Percentiles rank a stretch among this genome's conserved stretches.
Conservation (phyloP, 2,797 vertebrate genomes). For the Helicolenus hilgendorfi region DNA sequence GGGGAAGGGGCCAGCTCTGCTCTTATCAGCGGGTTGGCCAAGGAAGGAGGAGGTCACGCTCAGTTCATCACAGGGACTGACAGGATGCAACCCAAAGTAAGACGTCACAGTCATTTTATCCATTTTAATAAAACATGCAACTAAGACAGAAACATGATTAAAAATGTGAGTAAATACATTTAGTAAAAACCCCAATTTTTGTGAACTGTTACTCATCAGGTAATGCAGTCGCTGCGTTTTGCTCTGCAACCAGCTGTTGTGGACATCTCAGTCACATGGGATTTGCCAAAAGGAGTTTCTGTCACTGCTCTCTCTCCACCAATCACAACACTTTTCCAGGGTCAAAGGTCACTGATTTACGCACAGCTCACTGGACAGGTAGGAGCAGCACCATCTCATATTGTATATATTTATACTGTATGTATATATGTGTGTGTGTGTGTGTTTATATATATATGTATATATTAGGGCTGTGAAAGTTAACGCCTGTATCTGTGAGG, state of each 20-base stretch:
- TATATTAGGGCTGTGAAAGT: no score
- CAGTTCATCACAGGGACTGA: constrained; percentile 92
- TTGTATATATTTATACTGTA: no score
- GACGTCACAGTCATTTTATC: not conserved
- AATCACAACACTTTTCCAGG: constrained; percentile 88
- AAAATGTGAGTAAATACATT: not conserved
- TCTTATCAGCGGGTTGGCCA: constrained; percentile 91
- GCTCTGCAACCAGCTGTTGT: constrained; percentile 88
- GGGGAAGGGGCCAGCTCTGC: constrained; percentile 93
- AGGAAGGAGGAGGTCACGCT: constrained; percentile 85
- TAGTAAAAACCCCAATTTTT: not conserved
- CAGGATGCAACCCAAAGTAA: constrained; percentile 92
- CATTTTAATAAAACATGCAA: no score
- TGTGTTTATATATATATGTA: no score
- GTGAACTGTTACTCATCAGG: constrained; percentile 63
- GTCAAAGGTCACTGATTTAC: constrained; percentile 90
- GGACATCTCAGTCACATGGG: constrained; percentile 80
- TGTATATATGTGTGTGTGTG: no score
- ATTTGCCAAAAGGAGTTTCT: constrained; percentile 84
- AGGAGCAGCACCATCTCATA: not conserved
- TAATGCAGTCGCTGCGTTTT: constrained; percentile 89
- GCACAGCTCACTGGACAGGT: constrained; percentile 84
- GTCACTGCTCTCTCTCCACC: constrained; percentile 84
- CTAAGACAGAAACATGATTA: not conserved
- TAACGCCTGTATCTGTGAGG: no score